Evolutionary conservation across 2,113 vertebrate genomes (phyloP).

Genomic region (Oryzias curvinotus): DNA sequence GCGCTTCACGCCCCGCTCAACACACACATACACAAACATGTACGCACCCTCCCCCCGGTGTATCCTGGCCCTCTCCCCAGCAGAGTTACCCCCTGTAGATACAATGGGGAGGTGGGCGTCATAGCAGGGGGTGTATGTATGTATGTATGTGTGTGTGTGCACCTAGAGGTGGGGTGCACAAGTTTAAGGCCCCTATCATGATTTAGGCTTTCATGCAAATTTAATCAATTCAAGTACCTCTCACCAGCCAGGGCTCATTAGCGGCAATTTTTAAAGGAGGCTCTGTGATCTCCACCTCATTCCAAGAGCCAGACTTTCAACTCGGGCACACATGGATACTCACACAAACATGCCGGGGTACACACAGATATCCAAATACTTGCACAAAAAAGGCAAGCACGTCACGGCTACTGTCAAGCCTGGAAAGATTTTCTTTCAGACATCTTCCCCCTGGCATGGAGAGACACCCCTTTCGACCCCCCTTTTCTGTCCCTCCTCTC

Average conservation of each 20-base stretch:
- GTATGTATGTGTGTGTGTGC: conserved; percentile 45
- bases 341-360: conserved; percentile 37
- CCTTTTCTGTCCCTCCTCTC: conserved; percentile 59
- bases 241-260: conserved; percentile 82
- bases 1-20: conserved; percentile 64
- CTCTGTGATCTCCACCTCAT: conserved; percentile 76
- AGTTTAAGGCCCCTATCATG: conserved; percentile 71
- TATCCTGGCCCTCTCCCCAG: conserved; percentile 59
- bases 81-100: conserved; percentile 68
- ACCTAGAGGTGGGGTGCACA: conserved; percentile 62
- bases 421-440: conserved; percentile 80
- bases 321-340: conserved; percentile 41
- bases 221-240: conserved; percentile 86
- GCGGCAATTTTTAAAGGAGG: conserved; percentile 80
- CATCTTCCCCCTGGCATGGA: conserved; percentile 71
- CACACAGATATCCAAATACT: conserved; percentile 50
- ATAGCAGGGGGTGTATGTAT: conserved; percentile 34
- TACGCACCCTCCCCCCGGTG: conserved; percentile 49
- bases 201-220: conserved; percentile 85
- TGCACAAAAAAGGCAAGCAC: conserved; percentile 40
- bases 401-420: conserved; percentile 66
- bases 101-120: conserved; percentile 45
- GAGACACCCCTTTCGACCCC: conserved; percentile 30
- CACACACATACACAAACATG: conserved; percentile 35
- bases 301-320: conserved; percentile 62